phyloP scores from a whole-genome alignment of 2,888 invertebrate genomes.

The Micropterix aruncella region DNA sequence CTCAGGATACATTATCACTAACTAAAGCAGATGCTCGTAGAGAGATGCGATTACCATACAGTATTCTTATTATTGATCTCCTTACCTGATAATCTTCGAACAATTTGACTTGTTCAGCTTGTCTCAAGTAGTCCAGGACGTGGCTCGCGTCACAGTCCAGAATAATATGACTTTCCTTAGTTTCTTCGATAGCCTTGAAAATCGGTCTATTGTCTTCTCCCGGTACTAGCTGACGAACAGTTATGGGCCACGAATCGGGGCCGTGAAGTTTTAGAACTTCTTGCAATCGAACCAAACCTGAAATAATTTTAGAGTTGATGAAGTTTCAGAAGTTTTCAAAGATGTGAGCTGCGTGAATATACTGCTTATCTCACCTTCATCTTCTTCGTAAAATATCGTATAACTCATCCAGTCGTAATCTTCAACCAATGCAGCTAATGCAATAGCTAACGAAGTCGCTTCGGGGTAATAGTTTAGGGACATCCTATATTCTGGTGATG shows the following conservation, averaged over 20 bases:
- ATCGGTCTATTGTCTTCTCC: slow-evolving; percentile 47
- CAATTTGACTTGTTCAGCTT: slow-evolving; percentile 74
- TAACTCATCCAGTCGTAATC: slow-evolving; percentile 65
- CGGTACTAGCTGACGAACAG: slow-evolving; percentile 46
- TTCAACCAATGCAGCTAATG: slow-evolving; percentile 49
- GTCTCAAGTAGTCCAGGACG: slow-evolving; percentile 49
- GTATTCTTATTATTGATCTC: too few relatives aligned
- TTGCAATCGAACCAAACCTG: slow-evolving; percentile 61
- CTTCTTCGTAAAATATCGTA: slow-evolving; percentile 64
- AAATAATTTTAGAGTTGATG: slow-evolving; percentile 5
- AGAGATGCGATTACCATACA: too few relatives aligned
- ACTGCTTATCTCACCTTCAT: slow-evolving; percentile 38
- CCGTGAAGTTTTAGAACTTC: slow-evolving; percentile 63
- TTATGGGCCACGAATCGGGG: slow-evolving; percentile 48
- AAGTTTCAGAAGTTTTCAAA: not conserved
- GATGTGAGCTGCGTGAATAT: not conserved
- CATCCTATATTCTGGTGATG: not conserved
- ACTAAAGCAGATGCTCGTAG: too few relatives aligned
- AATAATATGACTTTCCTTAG: slow-evolving; percentile 56
- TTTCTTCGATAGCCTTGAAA: slow-evolving; percentile 58
- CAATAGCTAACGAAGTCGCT: slow-evolving; percentile 48
- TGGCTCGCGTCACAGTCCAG: slow-evolving; percentile 61
- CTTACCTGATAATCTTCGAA: slow-evolving; percentile 67
- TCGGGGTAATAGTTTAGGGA: slow-evolving; percentile 63
- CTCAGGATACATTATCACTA: too few relatives aligned